phyloP scores from a whole-genome alignment of 2,113 vertebrate species.

The Cyprinodon variegatus region DNA sequence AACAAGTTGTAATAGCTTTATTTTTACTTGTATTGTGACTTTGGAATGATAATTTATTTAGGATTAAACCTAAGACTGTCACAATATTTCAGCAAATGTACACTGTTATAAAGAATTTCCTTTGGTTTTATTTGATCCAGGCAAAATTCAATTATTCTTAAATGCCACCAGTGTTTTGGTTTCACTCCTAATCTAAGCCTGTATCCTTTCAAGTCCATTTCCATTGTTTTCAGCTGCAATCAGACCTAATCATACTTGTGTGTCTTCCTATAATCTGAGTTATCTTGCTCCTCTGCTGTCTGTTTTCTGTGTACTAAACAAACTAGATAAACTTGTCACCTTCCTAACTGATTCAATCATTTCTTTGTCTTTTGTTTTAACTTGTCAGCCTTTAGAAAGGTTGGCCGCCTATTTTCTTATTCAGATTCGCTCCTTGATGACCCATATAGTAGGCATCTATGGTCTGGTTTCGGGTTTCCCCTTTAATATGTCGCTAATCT shows the following conservation, averaged over 20 bases:
- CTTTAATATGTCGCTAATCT: not conserved
- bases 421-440: not conserved
- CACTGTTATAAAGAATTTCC: not conserved
- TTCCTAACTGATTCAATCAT: not conserved
- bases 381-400: not conserved
- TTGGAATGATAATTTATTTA: too few species aligned
- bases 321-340: slow-evolving; percentile 3
- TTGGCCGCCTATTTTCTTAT: slow-evolving; percentile 2
- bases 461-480: not conserved
- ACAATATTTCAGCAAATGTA: not conserved
- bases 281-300: not conserved
- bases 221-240: not conserved
- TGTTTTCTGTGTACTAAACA: not conserved
- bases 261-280: not conserved
- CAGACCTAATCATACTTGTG: not conserved
- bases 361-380: slow-evolving; percentile 23
- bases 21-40: too few species aligned
- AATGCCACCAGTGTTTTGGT: not conserved
- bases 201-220: not conserved
- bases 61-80: not conserved
- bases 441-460: not conserved
- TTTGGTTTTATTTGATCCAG: not conserved
- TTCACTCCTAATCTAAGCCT: not conserved
- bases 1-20: too few species aligned
- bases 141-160: not conserved